Evolutionary conservation across 1,140 invertebrate species (phyloP), one percentile per base, ranked within the genome.

Genomic region (Monochamus saltuarius): DNA sequence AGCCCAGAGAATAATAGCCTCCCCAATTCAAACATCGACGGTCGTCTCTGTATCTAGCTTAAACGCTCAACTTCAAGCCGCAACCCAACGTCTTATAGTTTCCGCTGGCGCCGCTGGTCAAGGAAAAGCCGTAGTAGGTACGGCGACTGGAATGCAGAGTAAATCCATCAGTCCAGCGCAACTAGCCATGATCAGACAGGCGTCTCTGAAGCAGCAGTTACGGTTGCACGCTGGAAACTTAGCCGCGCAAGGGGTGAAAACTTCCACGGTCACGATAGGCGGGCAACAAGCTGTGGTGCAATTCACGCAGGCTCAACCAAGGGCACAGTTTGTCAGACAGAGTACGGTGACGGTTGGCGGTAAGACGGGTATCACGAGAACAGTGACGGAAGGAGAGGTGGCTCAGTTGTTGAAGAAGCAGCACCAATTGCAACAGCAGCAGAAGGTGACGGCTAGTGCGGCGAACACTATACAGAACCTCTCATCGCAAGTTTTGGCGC

Each of bases 321-420:
- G 72, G 49, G 60, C 69, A 1, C 72, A 73, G 39, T 69, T 71
- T 67, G 76, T 60, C 68, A 76, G 67, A 72, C 66, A 72, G 62
- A 68, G 70, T 68, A 52, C 78, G 70, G 66, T 78, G 2, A 61
- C 65, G 14, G 62, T 72, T 1, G 62, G 60, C 71, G 43, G 75
- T 71, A 69, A 79, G 75, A 70, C 79, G 69, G 77, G 68, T 19
- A 79, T 76, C 51, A 80, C 77, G 60, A 81, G 81, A 50, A 81
- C 84, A 11, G 81, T 88, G 1, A 82, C 87, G 0, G 85, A 89
- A 14, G 80, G 82, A 16, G 89, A 91, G 70, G 85, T 91, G 80
- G 82, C 85, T 8, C 83, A 87, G 8, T 60, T 91, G 13, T 73
- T 91, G 0, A 89, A 90, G 64, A 79, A 84, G 13, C 87, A 89